Base-by-base conservation (phyloP, 30 jellyfish, hydroid and myxozoan species). In the Cassiopea andromeda region DNA sequence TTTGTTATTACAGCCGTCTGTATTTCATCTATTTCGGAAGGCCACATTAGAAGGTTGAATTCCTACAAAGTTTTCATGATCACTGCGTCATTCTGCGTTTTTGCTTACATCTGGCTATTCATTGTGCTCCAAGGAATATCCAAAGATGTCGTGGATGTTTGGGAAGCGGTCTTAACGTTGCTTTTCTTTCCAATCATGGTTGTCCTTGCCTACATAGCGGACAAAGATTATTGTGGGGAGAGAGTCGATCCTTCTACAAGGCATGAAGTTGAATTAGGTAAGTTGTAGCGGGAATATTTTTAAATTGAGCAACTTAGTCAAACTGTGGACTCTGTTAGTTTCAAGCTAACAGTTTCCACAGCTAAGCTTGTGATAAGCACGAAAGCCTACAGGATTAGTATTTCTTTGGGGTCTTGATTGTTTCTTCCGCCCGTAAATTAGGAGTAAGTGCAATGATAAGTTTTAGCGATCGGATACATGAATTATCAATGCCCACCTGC, bases 121-220 rank as follows among this genome's bases (percentile, higher is more conserved):
- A 64, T 96, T 18, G 94, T 92, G 38, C 71, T 96, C 88, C 69
- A 80, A 60, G 97, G 90, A 38, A 59, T 81, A 7, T 61, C 98
- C 12, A 73, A 72, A 64, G 69, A 88, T 64, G 83, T 49, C 2
- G 91, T 96, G 68, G 97, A 91, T 47, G n/a, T 96, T 44, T 96
- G 99, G 99, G 99, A 96, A 72, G 99, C 99, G 19, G 99, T 93
- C 16, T 15, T 96, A 9, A 96, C 99, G 7, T 92, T 96, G 1
- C 80, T 96, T 47, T 50, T 92, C 17, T 96, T 96, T 79, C 99
- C 99, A 10, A 85, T 96, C 54, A 78, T 96, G 94, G 99, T 96
- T 17, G 85, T 96, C 60, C 90, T 92, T 19, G 97, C 99, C 1
- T 96, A 91, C 77, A 89, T 92, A 10, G 98, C 99, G 44, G 99